Evolutionary conservation across 2,797 vertebrate genomes (phyloP).

Genomic region (Coilia nasus): DNA sequence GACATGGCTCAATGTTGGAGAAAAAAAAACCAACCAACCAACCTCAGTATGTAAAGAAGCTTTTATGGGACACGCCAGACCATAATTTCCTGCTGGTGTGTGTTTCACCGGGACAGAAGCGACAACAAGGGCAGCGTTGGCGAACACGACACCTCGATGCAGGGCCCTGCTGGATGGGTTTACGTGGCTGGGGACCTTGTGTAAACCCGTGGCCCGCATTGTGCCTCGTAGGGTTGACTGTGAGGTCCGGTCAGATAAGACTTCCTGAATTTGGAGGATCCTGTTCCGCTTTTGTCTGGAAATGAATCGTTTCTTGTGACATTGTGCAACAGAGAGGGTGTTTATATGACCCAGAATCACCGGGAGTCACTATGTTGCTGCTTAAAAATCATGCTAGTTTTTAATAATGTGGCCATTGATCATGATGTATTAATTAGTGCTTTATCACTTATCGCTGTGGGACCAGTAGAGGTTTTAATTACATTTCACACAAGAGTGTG

Average conservation of each 20-base stretch:
- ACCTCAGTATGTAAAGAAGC: not conserved
- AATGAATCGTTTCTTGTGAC: not conserved
- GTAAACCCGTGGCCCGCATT: not conserved
- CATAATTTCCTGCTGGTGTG: conserved; percentile 1
- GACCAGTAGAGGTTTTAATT: not conserved
- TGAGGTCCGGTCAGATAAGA: conserved; percentile 16
- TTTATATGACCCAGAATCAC: not conserved
- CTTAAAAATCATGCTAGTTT: not conserved
- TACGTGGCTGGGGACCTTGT: not conserved
- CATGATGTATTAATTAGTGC: not conserved
- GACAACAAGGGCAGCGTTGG: conserved; percentile 11
- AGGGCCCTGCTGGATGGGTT: not conserved
- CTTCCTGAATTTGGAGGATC: conserved; percentile 1
- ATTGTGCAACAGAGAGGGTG: not conserved
- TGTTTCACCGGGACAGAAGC: conserved; percentile 1
- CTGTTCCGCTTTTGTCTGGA: not conserved
- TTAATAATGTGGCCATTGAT: not conserved
- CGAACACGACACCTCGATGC: not conserved
- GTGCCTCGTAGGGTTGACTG: not conserved
- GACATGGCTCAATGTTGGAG: not conserved
- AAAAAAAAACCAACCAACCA: not conserved
- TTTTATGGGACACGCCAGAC: conserved; percentile 21
- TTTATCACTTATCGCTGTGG: not conserved
- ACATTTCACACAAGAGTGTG: not conserved
- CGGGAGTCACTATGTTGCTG: not conserved